Percentiles rank a stretch among this genome's conserved stretches.
Conservation (phyloP, 2,888 invertebrate genomes). For the Operophtera brumata region DNA sequence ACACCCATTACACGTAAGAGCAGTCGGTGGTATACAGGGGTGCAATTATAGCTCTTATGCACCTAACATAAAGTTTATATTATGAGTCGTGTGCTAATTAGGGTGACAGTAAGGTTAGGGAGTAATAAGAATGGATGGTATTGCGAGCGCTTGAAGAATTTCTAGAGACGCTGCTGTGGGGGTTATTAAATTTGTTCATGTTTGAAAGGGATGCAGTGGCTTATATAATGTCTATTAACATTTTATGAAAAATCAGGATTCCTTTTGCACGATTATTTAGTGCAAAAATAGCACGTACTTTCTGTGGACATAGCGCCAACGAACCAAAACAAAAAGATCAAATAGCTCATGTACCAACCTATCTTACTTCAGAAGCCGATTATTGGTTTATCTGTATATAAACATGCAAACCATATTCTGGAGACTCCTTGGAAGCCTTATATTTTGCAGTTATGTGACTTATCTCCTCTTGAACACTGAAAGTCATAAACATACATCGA, state of each 20-base stretch:
- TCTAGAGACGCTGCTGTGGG: constrained; percentile 10
- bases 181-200: constrained; percentile 18
- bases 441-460: no score
- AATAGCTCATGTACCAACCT: no score
- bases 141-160: constrained; percentile 21
- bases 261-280: no score
- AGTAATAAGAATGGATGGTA: constrained; percentile 25
- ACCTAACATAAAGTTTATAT: constrained; percentile 17
- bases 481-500: background rate
- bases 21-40: constrained; percentile 13
- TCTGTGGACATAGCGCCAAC: no score
- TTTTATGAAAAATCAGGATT: background rate
- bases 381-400: no score
- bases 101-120: constrained; percentile 14
- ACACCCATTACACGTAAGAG: constrained; percentile 30
- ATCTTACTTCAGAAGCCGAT: no score
- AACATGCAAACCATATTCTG: no score
- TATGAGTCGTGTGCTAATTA: constrained; percentile 19
- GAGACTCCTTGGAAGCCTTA: no score
- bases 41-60: constrained; percentile 21
- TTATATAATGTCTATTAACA: background rate
- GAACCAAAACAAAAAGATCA: no score
- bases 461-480: background rate
- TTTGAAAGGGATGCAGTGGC: background rate
- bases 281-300: no score